Percentiles rank a stretch among this genome's conserved stretches.
Conservation (phyloP, 2,113 vertebrate genomes). For the Mirza zaza region DNA sequence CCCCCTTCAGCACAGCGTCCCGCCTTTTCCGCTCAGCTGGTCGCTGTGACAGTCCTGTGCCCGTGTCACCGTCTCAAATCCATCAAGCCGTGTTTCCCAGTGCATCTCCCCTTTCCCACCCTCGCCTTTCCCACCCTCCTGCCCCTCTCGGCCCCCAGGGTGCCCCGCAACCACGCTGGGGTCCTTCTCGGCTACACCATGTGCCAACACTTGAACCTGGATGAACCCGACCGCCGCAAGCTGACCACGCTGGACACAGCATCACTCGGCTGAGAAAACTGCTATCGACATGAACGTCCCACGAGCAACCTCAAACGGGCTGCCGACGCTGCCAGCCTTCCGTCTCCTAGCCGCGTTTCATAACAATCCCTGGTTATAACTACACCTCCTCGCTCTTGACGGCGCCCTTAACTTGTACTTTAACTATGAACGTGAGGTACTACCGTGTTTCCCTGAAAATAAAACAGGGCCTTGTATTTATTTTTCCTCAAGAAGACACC, state of each 20-base stretch:
- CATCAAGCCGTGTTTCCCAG: background rate
- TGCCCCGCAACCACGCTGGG: no score
- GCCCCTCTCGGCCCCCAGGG: no score
- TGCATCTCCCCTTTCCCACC: no score
- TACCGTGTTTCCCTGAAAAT: no score
- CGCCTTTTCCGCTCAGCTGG: background rate
- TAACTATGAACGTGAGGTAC: background rate
- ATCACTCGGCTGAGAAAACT: background rate
- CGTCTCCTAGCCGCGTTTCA: background rate
- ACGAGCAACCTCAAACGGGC: no score
- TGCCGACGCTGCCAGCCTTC: background rate
- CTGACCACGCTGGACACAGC: background rate
- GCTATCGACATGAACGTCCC: background rate
- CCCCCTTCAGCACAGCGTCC: no score
- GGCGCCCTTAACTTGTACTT: background rate
- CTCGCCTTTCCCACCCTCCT: no score
- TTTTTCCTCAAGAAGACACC: no score
- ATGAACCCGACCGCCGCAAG: accelerated
- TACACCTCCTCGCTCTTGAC: no score
- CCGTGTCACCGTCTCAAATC: no score
- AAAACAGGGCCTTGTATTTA: no score
- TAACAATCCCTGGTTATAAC: background rate
- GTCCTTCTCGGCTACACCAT: background rate
- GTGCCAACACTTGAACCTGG: background rate
- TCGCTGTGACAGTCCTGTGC: background rate